These are phyloP conservation scores for Plutomurus gul DNA, from an alignment of 1,140 invertebrate genomes.

Conservation along the genomic window DNA sequence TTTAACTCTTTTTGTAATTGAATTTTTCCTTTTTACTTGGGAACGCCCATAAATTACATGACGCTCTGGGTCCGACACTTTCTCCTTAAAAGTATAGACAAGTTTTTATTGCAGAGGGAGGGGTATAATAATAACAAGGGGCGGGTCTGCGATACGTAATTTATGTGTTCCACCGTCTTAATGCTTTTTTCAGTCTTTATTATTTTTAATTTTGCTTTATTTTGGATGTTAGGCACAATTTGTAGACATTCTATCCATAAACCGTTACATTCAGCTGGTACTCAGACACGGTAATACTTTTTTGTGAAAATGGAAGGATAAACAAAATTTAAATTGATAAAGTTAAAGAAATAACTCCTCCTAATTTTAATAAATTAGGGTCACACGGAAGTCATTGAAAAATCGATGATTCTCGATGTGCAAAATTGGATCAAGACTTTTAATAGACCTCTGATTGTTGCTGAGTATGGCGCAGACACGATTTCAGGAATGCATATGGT, in stretches of 20 bases:
- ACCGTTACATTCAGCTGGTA: slow-evolving; percentile 70
- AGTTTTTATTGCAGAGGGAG: too few species aligned
- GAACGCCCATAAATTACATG: neutral
- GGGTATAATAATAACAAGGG: too few species aligned
- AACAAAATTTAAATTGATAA: too few species aligned
- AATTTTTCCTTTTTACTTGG: neutral
- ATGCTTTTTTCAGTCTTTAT: too few species aligned
- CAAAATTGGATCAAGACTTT: slow-evolving; percentile 60
- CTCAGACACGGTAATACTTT: slow-evolving; percentile 62
- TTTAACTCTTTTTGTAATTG: too few species aligned
- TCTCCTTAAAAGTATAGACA: neutral
- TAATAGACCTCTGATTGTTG: slow-evolving; percentile 65
- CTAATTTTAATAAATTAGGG: too few species aligned
- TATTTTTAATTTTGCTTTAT: slow-evolving; percentile 5
- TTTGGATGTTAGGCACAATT: slow-evolving; percentile 59
- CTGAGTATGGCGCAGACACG: slow-evolving; percentile 70
- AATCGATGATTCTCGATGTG: slow-evolving; percentile 55
- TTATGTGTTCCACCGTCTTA: too few species aligned
- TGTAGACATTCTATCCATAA: slow-evolving; percentile 67
- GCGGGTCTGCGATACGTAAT: too few species aligned
- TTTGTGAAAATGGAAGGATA: too few species aligned
- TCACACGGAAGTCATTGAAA: slow-evolving; percentile 62
- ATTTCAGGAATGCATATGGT: slow-evolving; percentile 64
- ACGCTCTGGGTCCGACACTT: neutral
- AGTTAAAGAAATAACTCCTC: too few species aligned